Evolutionary conservation across 1,140 invertebrate species (phyloP).

Genomic region (Achatina immaculata): DNA sequence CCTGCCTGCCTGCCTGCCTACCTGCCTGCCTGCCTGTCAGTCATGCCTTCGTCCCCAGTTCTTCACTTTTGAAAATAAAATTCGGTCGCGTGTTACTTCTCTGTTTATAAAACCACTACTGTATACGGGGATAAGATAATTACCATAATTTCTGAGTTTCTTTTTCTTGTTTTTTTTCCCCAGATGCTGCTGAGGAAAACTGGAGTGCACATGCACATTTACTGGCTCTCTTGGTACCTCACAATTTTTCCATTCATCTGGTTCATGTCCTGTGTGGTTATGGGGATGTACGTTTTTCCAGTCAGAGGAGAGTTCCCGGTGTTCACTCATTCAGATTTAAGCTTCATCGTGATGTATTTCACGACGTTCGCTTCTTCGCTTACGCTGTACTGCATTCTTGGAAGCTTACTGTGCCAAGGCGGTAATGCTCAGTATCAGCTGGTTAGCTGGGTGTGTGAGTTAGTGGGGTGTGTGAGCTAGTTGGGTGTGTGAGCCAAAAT

Average conservation of each 20-base stretch:
- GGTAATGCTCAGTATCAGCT: not conserved
- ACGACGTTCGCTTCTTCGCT: not conserved
- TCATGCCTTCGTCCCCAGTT: too few species aligned
- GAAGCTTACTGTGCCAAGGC: not conserved
- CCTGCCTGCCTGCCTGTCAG: too few species aligned
- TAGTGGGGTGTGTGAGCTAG: too few species aligned
- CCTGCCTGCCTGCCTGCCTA: too few species aligned
- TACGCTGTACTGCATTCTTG: not conserved
- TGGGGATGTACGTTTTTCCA: not conserved
- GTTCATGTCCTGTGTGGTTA: not conserved
- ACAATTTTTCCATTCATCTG: not conserved
- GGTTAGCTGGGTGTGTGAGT: too few species aligned
- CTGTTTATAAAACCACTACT: too few species aligned
- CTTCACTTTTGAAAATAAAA: too few species aligned
- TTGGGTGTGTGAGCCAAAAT: too few species aligned
- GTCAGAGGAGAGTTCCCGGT: not conserved
- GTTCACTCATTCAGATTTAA: not conserved
- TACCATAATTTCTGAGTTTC: too few species aligned
- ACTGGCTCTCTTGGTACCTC: slow-evolving; percentile 13
- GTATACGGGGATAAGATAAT: too few species aligned
- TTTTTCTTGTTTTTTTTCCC: not conserved
- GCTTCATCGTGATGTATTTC: not conserved
- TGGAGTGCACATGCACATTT: not conserved
- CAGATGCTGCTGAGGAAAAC: not conserved
- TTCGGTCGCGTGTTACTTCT: too few species aligned